Percentiles rank a stretch among this genome's conserved stretches.
phyloP scores from a whole-genome alignment of 1,140 invertebrate species.

The Bacillus rossius region DNA sequence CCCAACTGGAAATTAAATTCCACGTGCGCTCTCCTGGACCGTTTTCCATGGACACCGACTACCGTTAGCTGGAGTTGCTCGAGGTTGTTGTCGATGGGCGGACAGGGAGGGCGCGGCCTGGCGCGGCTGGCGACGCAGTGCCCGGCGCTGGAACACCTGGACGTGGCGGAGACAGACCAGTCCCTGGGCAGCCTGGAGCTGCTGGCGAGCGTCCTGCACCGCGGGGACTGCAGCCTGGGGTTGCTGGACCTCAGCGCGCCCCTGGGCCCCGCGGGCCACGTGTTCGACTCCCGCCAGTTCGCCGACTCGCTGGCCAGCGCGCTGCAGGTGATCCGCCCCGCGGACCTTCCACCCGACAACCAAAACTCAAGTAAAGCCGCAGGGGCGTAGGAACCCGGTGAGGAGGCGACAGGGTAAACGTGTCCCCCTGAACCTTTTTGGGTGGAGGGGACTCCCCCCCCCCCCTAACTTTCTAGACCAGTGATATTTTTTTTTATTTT shows the following conservation, averaged over 20 bases:
- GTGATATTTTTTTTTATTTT: too few species aligned
- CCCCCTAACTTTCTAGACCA: too few species aligned
- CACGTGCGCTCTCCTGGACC: background rate
- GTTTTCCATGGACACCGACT: background rate
- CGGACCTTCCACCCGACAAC: background rate
- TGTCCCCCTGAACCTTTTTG: too few species aligned
- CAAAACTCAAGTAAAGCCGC: background rate
- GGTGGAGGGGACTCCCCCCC: too few species aligned
- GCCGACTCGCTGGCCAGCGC: conserved; percentile 33
- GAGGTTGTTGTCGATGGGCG: conserved; percentile 1
- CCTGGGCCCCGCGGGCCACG: conserved; percentile 22
- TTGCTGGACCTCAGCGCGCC: conserved; percentile 50
- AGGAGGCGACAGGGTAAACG: too few species aligned
- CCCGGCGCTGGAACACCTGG: conserved; percentile 42
- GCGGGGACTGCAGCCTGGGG: conserved; percentile 41
- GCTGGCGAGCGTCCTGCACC: conserved; percentile 40
- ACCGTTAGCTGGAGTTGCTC: background rate
- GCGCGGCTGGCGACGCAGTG: conserved; percentile 44
- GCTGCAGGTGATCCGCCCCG: conserved; percentile 29
- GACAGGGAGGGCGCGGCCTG: conserved; percentile 42
- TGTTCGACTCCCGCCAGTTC: conserved; percentile 31
- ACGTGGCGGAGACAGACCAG: conserved; percentile 49
- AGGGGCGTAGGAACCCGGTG: too few species aligned
- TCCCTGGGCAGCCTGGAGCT: conserved; percentile 45
- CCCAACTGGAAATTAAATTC: background rate